Evolutionary conservation across 2,113 vertebrate species (phyloP).

Genomic region (Anthoscopus minutus): DNA sequence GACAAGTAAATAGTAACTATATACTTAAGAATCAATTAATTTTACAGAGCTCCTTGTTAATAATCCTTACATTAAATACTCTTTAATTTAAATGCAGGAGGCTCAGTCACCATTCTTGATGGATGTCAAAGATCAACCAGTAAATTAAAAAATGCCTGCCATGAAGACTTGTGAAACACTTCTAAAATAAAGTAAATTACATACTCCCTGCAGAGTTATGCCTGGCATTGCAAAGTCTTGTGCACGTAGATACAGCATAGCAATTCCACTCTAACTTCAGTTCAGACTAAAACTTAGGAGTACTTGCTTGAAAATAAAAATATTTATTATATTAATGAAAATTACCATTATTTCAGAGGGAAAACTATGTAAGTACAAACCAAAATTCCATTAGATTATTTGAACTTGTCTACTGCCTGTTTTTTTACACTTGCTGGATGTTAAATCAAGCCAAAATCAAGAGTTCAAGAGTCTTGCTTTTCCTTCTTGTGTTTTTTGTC

Average conservation of each 20-base stretch:
- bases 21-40: not conserved
- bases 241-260: rapidly evolving
- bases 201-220: not conserved
- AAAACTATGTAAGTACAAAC: not conserved
- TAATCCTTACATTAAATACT: not conserved
- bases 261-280: not conserved
- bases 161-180: not conserved
- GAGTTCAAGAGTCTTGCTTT: not conserved
- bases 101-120: not conserved
- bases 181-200: not conserved
- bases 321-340: not conserved
- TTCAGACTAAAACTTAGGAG: not conserved
- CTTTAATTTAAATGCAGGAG: not conserved
- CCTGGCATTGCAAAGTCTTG: not conserved
- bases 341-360: not conserved
- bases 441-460: not conserved
- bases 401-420: not conserved
- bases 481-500: not conserved
- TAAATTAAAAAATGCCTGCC: not conserved
- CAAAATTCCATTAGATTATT: not conserved
- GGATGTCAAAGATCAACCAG: not conserved
- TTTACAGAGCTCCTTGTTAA: not conserved
- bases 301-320: not conserved
- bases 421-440: not conserved
- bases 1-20: not conserved